Conservation (phyloP, 1,140 invertebrate genomes). For the Drosophila kohkoa region DNA sequence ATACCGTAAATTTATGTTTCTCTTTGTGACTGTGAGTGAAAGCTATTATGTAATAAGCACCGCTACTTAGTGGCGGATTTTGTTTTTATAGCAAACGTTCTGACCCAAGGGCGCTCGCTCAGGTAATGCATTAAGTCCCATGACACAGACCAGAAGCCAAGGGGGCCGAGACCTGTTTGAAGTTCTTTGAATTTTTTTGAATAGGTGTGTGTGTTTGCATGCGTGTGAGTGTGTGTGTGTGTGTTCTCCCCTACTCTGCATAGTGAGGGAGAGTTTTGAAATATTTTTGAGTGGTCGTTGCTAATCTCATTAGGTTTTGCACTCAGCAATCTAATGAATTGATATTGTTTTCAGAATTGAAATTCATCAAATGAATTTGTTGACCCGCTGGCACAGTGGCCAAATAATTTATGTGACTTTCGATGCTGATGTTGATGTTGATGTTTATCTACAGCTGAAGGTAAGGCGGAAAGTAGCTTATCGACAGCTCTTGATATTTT, state of each 20-base stretch:
- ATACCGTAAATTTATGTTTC: neutral
- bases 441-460: constrained; percentile 58
- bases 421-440: constrained; percentile 4
- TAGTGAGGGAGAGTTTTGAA: neutral
- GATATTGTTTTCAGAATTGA: constrained; percentile 58
- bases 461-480: constrained; percentile 51
- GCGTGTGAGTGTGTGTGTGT: constrained; percentile 3
- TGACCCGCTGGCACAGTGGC: constrained; percentile 24
- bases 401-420: constrained; percentile 61
- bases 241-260: constrained; percentile 10
- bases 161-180: constrained; percentile 52
- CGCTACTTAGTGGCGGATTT: constrained; percentile 75
- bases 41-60: constrained; percentile 77
- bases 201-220: constrained; percentile 12
- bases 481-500: constrained; percentile 51
- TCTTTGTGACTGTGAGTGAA: constrained; percentile 43
- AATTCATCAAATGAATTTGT: constrained; percentile 58
- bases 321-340: constrained; percentile 73
- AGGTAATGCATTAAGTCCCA: constrained; percentile 30
- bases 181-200: constrained; percentile 60
- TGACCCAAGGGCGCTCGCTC: neutral
- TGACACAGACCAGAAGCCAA: neutral
- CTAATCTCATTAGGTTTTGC: constrained; percentile 70
- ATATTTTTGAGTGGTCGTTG: constrained; percentile 11
- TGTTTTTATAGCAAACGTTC: constrained; percentile 64